These are phyloP conservation scores for Melanchra persicariae DNA, from an alignment of 2,888 invertebrate species.

Conservation along the genomic window DNA sequence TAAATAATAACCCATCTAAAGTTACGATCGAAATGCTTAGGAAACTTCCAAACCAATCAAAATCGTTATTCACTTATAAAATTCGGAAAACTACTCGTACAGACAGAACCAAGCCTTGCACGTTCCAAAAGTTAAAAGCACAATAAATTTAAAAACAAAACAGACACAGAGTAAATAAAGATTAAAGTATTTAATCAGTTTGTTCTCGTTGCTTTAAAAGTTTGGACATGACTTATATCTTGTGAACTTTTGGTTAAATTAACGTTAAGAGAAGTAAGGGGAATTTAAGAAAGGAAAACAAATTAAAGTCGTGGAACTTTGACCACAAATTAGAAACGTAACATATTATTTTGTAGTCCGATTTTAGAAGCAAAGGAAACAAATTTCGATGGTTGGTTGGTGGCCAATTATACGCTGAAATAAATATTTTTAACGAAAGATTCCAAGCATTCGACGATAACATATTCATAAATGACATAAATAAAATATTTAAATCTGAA, in stretches of 20 bases:
- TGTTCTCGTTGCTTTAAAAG: constrained; percentile 82
- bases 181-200: constrained; percentile 89
- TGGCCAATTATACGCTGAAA: background rate
- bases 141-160: constrained; percentile 86
- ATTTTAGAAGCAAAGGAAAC: constrained; percentile 14
- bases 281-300: constrained; percentile 61
- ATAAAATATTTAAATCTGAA: background rate
- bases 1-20: background rate
- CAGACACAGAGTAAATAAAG: constrained; percentile 87
- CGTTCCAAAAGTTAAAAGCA: constrained; percentile 80
- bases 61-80: constrained; percentile 31
- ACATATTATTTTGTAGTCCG: constrained; percentile 32
- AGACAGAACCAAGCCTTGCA: constrained; percentile 66
- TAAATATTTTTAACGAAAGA: background rate
- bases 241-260: constrained; percentile 74
- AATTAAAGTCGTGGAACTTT: constrained; percentile 61
- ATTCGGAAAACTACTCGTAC: constrained; percentile 41
- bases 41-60: background rate
- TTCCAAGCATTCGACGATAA: background rate
- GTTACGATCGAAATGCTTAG: background rate
- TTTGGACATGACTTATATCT: constrained; percentile 88
- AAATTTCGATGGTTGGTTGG: background rate
- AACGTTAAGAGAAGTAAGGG: constrained; percentile 62
- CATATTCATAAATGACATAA: background rate
- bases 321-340: constrained; percentile 55